Conservation (phyloP, 1,140 invertebrate species). For the Brachionus paranguensis region DNA sequence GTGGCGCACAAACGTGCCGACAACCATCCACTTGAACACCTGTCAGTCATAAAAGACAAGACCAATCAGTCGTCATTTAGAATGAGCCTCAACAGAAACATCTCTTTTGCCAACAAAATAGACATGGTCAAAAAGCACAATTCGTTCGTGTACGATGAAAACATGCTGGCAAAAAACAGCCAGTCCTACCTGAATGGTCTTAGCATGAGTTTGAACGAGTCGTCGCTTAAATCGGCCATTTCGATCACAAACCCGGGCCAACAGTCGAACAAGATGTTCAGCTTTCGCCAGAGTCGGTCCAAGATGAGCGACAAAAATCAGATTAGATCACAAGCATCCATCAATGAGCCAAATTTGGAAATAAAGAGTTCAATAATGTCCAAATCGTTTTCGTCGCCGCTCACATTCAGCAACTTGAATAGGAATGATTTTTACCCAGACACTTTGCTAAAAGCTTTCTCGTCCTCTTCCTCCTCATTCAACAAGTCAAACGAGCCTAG, state of each 20-base stretch:
- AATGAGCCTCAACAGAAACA: not conserved
- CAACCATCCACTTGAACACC: conserved; percentile 66
- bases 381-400: not conserved
- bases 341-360: not conserved
- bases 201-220: not conserved
- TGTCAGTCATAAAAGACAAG: conserved; percentile 60
- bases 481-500: conserved; percentile 27
- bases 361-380: not conserved
- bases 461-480: not conserved
- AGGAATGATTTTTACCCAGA: not conserved
- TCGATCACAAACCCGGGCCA: not conserved
- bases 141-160: not conserved
- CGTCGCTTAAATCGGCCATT: not conserved
- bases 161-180: not conserved
- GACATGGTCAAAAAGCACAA: conserved; percentile 2
- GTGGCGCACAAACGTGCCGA: conserved; percentile 54
- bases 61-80: conserved; percentile 30
- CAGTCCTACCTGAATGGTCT: not conserved
- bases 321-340: not conserved
- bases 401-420: conserved; percentile 21
- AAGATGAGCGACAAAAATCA: not conserved
- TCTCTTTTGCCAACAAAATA: not conserved
- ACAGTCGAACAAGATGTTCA: not conserved
- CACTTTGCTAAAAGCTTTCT: not conserved
- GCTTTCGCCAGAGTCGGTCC: not conserved